Conservation (phyloP, 2,113 vertebrate species). For the Albula goreensis region DNA sequence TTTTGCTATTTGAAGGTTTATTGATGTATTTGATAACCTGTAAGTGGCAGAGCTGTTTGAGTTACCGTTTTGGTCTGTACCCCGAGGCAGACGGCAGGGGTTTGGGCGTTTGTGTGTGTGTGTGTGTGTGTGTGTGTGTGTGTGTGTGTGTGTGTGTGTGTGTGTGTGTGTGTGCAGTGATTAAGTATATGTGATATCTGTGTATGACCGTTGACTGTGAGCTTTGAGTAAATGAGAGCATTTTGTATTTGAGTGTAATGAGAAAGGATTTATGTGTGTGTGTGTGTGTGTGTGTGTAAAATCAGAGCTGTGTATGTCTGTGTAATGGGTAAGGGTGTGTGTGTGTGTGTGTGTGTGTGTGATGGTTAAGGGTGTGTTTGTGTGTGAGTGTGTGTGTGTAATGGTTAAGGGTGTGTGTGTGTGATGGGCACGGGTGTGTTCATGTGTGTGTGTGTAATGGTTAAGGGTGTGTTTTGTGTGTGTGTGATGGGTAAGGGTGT, state of each 20-base stretch:
- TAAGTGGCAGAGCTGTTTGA: background rate
- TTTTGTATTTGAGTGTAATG: too few relatives aligned
- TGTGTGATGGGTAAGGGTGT: slow-evolving; percentile 13
- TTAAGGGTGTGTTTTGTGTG: slow-evolving; percentile 1
- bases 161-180: background rate
- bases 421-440: slow-evolving; percentile 39
- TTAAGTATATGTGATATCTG: too few relatives aligned
- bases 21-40: background rate
- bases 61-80: slow-evolving; percentile 8
- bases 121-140: background rate
- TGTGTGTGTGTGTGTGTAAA: background rate
- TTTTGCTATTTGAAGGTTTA: background rate
- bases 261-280: background rate
- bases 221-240: too few relatives aligned
- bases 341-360: background rate
- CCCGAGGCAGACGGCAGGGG: background rate
- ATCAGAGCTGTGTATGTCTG: background rate
- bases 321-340: slow-evolving; percentile 27
- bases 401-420: background rate
- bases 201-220: too few relatives aligned
- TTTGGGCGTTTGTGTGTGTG: background rate
- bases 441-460: too few relatives aligned
- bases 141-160: background rate
- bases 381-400: slow-evolving; percentile 10
- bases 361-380: background rate